Evolutionary conservation across 2,113 vertebrate genomes (phyloP).

Genomic region (Oreochromis niloticus): DNA sequence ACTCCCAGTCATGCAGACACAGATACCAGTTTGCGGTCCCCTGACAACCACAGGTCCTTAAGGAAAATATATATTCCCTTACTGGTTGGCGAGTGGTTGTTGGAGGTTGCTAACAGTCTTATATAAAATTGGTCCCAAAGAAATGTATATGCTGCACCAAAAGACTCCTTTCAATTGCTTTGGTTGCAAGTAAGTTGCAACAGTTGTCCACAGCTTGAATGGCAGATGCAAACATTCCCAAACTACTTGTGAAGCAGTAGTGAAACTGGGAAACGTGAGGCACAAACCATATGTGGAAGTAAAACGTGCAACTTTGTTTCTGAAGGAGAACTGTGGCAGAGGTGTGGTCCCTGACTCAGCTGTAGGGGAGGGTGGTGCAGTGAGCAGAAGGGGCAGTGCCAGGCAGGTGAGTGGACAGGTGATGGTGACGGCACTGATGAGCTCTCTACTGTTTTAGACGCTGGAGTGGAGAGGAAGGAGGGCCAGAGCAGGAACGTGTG

Average conservation of each 20-base stretch:
- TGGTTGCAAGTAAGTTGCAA: not conserved
- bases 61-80: not conserved
- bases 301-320: not conserved
- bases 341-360: not conserved
- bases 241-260: not conserved
- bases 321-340: not conserved
- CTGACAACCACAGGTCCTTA: not conserved
- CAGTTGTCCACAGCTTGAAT: not conserved
- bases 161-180: not conserved
- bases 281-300: not conserved
- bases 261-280: not conserved
- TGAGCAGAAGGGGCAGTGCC: not conserved
- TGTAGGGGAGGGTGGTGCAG: not conserved
- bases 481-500: not conserved
- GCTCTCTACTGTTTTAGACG: not conserved
- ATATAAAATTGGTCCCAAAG: not conserved
- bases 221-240: not conserved
- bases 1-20: not conserved
- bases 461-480: not conserved
- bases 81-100: fast-evolving
- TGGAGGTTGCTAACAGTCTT: not conserved
- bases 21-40: not conserved
- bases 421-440: not conserved
- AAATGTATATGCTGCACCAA: not conserved
- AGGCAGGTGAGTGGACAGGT: not conserved